phyloP scores from a whole-genome alignment of 2,797 vertebrate species.

The Chrosomus eos region DNA sequence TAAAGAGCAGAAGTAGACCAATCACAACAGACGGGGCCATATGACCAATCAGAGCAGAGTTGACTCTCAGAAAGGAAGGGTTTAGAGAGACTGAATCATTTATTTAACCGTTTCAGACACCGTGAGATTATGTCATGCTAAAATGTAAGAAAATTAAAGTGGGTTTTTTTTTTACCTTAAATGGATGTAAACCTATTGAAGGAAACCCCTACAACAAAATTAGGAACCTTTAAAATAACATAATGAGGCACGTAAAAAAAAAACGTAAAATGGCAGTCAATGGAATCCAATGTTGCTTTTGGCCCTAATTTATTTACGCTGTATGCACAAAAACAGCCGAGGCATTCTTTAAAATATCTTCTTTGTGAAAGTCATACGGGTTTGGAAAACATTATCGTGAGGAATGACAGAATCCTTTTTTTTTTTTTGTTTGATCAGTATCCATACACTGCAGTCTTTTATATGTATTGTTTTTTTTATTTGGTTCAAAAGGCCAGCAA shows the following conservation, averaged over 20 bases:
- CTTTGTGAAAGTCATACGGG: neutral
- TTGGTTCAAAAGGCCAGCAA: neutral
- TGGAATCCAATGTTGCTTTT: neutral
- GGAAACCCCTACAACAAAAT: no score
- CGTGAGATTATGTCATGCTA: no score
- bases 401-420: neutral
- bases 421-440: neutral
- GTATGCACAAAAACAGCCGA: neutral
- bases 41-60: no score
- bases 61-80: no score
- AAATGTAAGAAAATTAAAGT: neutral
- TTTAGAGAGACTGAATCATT: no score
- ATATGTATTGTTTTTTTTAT: slow-evolving; percentile 12
- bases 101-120: no score
- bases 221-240: no score
- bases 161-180: no score
- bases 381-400: neutral
- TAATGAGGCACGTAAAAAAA: no score
- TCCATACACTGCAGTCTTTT: slow-evolving; percentile 13
- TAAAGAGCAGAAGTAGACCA: no score
- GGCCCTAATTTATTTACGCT: neutral
- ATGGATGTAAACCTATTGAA: neutral
- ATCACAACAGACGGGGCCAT: no score
- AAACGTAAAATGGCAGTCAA: no score
- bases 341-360: neutral